These are phyloP conservation scores for Lasioglossum figueresi DNA, from an alignment of 2,888 invertebrate species.

Conservation along the genomic window DNA sequence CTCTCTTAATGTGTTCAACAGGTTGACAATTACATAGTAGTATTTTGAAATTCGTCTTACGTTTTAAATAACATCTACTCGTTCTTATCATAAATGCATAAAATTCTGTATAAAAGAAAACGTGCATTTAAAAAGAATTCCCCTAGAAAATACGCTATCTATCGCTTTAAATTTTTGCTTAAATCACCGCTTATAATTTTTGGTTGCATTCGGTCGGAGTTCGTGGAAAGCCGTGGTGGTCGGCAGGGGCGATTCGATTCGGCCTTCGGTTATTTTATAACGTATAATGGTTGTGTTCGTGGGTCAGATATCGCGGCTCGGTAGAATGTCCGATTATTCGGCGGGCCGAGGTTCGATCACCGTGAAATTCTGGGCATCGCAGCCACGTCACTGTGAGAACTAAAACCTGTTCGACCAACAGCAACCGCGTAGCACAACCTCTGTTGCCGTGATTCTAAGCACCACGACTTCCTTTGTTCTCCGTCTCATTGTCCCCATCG, in stretches of 20 bases:
- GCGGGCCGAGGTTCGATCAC: constrained; percentile 47
- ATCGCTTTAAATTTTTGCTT: background rate
- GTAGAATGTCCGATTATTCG: constrained; percentile 46
- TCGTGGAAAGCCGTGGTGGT: background rate
- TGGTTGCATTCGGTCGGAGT: background rate
- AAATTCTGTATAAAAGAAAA: background rate
- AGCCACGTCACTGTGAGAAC: constrained; percentile 60
- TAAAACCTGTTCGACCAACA: constrained; percentile 62
- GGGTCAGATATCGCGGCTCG: constrained; percentile 20
- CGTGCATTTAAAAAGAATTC: background rate
- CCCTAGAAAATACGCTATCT: background rate
- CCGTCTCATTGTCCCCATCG: background rate
- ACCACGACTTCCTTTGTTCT: constrained; percentile 70
- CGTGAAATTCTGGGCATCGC: constrained; percentile 50
- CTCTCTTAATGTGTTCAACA: too few relatives aligned
- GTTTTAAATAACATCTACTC: too few relatives aligned
- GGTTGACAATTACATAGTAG: too few relatives aligned
- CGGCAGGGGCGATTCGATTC: constrained; percentile 11
- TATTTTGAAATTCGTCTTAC: too few relatives aligned
- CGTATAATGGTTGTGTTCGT: constrained; percentile 19
- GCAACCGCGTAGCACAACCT: constrained; percentile 35
- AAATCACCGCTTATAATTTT: background rate
- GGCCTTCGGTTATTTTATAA: constrained; percentile 42
- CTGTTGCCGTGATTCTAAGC: constrained; percentile 58
- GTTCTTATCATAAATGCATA: too few relatives aligned